These are phyloP conservation scores for Phrynocephalus guinanensis DNA, from an alignment of 2,797 vertebrate genomes.

Conservation along the genomic window DNA sequence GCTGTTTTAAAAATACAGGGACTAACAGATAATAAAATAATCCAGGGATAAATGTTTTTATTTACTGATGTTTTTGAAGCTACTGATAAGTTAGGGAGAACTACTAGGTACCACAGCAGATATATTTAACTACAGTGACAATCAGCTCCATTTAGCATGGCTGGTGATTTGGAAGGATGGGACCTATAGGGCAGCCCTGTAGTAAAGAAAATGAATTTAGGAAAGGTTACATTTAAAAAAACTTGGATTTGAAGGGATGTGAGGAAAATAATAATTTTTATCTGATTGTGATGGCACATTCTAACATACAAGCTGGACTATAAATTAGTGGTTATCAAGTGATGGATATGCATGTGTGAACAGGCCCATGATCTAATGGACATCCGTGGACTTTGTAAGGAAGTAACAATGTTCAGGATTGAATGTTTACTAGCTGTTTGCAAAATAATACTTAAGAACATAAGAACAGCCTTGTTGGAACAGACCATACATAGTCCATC, in stretches of 20 bases:
- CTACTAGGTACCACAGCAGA: not conserved
- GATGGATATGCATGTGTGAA: not conserved
- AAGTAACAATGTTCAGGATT: not conserved
- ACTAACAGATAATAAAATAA: not conserved
- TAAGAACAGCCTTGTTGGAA: too few species aligned
- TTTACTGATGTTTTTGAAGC: not conserved
- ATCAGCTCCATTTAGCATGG: not conserved
- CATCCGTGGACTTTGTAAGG: not conserved
- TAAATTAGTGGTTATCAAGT: not conserved
- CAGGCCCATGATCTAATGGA: not conserved
- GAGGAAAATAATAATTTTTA: not conserved
- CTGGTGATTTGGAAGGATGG: not conserved
- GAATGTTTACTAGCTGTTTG: not conserved
- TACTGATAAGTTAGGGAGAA: not conserved
- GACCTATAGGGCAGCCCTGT: not conserved
- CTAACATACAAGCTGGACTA: not conserved
- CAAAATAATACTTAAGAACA: not conserved
- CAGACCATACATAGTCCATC: too few species aligned
- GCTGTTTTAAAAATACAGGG: not conserved
- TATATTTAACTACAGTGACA: not conserved
- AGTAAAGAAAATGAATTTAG: not conserved
- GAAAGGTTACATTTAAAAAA: not conserved
- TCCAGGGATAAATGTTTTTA: not conserved
- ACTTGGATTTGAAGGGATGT: not conserved
- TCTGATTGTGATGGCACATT: not conserved